A percentile compares a stretch with the other conserved stretches of the same genome.
Evolutionary conservation across 2,888 invertebrate genomes (phyloP).

Genomic region (Coecobrya sp.): DNA sequence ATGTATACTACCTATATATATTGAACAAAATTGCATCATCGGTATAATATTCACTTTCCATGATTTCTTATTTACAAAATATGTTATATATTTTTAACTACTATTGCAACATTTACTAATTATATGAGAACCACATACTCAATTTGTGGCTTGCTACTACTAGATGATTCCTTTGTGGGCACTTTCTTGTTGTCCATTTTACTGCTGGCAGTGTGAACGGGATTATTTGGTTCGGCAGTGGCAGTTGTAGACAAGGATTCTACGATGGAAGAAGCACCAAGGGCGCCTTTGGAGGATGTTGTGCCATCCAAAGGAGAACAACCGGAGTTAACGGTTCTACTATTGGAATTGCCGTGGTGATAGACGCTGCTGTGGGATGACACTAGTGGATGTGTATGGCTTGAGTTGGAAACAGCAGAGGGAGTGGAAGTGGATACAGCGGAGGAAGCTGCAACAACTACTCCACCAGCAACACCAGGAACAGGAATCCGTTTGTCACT

Average conservation of each 20-base stretch:
- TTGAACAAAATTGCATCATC: slow-evolving; percentile 35
- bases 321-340: background rate
- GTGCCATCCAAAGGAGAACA: slow-evolving; percentile 33
- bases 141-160: slow-evolving; percentile 71
- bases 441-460: background rate
- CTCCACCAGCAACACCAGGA: background rate
- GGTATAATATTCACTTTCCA: background rate
- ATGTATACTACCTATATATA: too few relatives aligned
- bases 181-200: slow-evolving; percentile 63
- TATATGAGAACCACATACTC: slow-evolving; percentile 79
- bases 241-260: slow-evolving; percentile 6
- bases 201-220: slow-evolving; percentile 71
- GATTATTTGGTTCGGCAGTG: slow-evolving; percentile 27
- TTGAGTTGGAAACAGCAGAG: slow-evolving; percentile 8
- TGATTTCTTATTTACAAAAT: background rate
- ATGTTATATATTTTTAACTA: background rate
- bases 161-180: slow-evolving; percentile 60
- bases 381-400: slow-evolving; percentile 29
- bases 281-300: slow-evolving; percentile 1
- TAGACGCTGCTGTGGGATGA: slow-evolving; percentile 30
- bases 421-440: background rate
- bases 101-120: background rate
- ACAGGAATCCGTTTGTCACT: slow-evolving; percentile 54
- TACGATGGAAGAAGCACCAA: slow-evolving; percentile 19
- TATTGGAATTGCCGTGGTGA: slow-evolving; percentile 45